phyloP scores from a whole-genome alignment of 2,888 invertebrate genomes.

The Aproaerema taeniolella region DNA sequence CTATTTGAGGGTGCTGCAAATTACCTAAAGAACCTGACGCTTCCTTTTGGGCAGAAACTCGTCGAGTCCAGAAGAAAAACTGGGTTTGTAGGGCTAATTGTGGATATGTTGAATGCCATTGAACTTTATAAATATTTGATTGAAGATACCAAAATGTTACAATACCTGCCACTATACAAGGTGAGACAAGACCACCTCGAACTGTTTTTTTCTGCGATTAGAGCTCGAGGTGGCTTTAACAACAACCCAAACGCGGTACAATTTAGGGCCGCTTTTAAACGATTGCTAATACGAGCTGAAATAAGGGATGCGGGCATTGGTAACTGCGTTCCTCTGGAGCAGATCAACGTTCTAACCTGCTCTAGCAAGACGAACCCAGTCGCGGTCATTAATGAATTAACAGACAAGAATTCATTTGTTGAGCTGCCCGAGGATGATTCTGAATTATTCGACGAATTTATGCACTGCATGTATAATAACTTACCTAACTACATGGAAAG shows the following conservation, averaged over 20 bases:
- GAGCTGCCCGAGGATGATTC: not conserved
- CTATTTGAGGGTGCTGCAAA: constrained; percentile 15
- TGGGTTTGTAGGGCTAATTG: constrained; percentile 21
- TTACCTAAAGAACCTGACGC: constrained; percentile 12
- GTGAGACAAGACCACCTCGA: constrained; percentile 18
- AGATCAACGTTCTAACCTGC: constrained; percentile 20
- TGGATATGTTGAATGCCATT: constrained; percentile 20
- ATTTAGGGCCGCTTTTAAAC: constrained; percentile 14
- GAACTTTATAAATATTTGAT: constrained; percentile 15
- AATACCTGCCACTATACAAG: constrained; percentile 1
- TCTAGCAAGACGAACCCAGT: constrained; percentile 18
- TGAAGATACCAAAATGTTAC: not conserved
- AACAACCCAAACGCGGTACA: constrained; percentile 17
- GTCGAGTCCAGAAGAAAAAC: constrained; percentile 21
- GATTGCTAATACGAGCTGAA: constrained; percentile 12
- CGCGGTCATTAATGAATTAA: constrained; percentile 1
- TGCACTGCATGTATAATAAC: not conserved
- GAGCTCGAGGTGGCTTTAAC: constrained; percentile 19
- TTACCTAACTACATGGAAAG: no score
- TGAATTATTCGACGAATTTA: not conserved
- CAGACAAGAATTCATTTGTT: not conserved
- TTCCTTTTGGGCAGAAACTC: constrained; percentile 7
- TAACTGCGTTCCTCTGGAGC: constrained; percentile 18
- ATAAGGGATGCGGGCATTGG: constrained; percentile 17
- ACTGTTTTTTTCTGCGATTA: constrained; percentile 17